Evolutionary conservation across 2,888 invertebrate genomes (phyloP).

Genomic region (Phasia obesa): DNA sequence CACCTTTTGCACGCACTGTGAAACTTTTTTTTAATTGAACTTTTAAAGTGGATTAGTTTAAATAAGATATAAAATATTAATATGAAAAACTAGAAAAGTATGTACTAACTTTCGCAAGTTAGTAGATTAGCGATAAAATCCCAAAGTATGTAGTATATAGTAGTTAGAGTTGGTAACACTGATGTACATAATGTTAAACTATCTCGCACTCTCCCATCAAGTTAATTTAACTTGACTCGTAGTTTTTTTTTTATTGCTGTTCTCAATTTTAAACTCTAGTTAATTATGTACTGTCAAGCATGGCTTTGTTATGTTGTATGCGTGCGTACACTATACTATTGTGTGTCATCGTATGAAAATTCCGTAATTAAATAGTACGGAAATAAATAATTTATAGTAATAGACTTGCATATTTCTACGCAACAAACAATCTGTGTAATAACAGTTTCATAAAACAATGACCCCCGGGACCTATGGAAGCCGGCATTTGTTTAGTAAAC

Average conservation of each 20-base stretch:
- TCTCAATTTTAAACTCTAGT: neutral
- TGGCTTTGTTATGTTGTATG: slow-evolving; percentile 4
- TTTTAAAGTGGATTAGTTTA: no score
- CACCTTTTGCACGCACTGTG: no score
- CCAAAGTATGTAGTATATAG: no score
- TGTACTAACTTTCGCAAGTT: no score
- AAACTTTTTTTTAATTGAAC: no score
- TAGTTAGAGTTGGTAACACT: no score
- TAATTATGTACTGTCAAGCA: slow-evolving; percentile 1
- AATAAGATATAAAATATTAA: no score
- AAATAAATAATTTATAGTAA: slow-evolving; percentile 69
- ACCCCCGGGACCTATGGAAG: no score
- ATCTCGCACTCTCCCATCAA: neutral
- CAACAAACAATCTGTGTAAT: slow-evolving; percentile 35
- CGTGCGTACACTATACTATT: slow-evolving; percentile 14
- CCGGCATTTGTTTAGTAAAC: no score
- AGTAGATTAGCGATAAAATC: no score
- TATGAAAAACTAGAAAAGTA: no score
- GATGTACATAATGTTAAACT: no score
- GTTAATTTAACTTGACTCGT: neutral
- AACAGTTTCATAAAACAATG: neutral
- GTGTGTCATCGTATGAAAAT: slow-evolving; percentile 55
- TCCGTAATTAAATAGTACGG: slow-evolving; percentile 69
- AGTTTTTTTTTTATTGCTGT: neutral
- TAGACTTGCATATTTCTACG: slow-evolving; percentile 53